Evolutionary conservation across 1,140 invertebrate genomes (phyloP).

Genomic region (Reticulitermes speratus): DNA sequence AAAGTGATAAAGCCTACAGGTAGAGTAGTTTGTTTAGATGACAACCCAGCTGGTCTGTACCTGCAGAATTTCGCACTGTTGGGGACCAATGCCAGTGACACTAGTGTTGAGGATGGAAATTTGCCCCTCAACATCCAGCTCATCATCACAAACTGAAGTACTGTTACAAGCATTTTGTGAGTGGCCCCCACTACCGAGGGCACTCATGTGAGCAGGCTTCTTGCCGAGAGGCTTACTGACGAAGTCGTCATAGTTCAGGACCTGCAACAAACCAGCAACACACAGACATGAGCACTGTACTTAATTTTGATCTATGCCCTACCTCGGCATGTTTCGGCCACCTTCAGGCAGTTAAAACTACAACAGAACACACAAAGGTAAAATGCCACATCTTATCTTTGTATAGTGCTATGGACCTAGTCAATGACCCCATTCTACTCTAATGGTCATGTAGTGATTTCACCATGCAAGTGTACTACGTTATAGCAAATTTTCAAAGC

Average conservation of each 20-base stretch:
- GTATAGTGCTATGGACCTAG: too few relatives aligned
- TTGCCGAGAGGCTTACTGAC: constrained; percentile 11
- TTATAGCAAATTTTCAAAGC: too few relatives aligned
- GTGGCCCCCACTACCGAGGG: neutral
- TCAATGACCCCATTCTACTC: too few relatives aligned
- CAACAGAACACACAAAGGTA: too few relatives aligned
- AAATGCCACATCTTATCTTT: too few relatives aligned
- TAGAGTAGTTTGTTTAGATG: too few relatives aligned
- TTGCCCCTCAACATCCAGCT: neutral
- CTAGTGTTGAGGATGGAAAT: neutral
- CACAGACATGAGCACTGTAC: too few relatives aligned
- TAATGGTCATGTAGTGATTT: too few relatives aligned
- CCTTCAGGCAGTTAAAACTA: too few relatives aligned
- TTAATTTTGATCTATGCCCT: neutral
- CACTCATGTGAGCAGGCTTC: neutral
- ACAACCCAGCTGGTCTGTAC: neutral
- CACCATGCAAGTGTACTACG: too few relatives aligned
- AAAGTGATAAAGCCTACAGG: too few relatives aligned
- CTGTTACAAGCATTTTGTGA: neutral
- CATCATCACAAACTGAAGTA: neutral
- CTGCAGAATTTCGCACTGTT: constrained; percentile 46
- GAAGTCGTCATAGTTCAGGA: constrained; percentile 22
- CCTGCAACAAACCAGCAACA: neutral
- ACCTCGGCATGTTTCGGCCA: too few relatives aligned
- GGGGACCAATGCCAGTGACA: constrained; percentile 36